Percentiles rank a stretch among this genome's conserved stretches.
phyloP scores from a whole-genome alignment of 53 echinoderm and acorn worm species.

The Apostichopus leukothele region DNA sequence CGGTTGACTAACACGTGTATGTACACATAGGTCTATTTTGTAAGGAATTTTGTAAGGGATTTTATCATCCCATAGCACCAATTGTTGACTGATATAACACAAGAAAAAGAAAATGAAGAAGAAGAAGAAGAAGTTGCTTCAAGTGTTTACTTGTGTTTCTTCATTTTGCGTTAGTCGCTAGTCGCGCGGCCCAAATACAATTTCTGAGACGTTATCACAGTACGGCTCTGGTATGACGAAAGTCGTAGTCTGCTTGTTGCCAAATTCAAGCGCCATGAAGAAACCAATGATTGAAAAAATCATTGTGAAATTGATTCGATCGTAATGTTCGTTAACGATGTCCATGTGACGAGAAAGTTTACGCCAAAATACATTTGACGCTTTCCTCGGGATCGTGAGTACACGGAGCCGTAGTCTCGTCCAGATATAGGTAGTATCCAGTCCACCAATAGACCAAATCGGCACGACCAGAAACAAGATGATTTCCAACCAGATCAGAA shows the following conservation, averaged over 20 bases:
- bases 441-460: constrained; percentile 15
- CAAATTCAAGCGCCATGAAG: constrained; percentile 40
- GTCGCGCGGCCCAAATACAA: neutral
- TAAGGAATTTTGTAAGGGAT: too few relatives aligned
- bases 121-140: too few relatives aligned
- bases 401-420: constrained; percentile 14
- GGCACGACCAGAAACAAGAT: neutral
- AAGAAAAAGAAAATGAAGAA: too few relatives aligned
- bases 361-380: neutral
- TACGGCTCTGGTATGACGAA: constrained; percentile 25
- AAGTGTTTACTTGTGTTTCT: too few relatives aligned
- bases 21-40: too few relatives aligned
- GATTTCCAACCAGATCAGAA: constrained; percentile 36
- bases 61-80: too few relatives aligned
- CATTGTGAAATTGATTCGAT: constrained; percentile 27
- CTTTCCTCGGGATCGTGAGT: neutral
- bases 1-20: too few relatives aligned
- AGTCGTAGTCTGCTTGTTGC: constrained; percentile 15
- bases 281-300: constrained; percentile 39
- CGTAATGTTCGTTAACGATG: constrained; percentile 1
- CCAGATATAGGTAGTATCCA: constrained; percentile 33
- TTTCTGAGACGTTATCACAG: neutral
- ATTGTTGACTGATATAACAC: too few relatives aligned
- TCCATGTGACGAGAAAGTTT: constrained; percentile 23
- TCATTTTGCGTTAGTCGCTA: too few relatives aligned